A percentile compares a stretch with the other conserved stretches of the same genome.
Conservation (phyloP, 2,797 vertebrate species). For the Orientallactaga sibirica region DNA sequence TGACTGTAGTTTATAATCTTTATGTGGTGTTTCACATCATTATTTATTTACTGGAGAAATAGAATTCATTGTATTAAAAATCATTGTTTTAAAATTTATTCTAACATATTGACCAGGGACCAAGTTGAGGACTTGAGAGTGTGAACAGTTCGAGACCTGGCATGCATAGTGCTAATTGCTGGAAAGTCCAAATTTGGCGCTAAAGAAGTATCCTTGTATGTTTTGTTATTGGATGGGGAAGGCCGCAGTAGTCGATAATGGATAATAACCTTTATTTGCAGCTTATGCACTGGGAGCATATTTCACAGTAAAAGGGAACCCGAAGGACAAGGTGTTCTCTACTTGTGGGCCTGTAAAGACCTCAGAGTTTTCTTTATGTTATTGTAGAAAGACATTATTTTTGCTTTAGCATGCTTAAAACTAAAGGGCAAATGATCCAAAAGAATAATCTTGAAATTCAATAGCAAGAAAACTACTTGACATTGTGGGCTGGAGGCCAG, state of each 20-base stretch:
- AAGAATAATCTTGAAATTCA: constrained; percentile 81
- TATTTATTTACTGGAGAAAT: constrained; percentile 43
- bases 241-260: not conserved
- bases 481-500: constrained; percentile 68
- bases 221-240: constrained; percentile 63
- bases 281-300: constrained; percentile 41
- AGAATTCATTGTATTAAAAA: constrained; percentile 53
- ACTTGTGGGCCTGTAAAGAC: constrained; percentile 72
- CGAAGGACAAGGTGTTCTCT: constrained; percentile 74
- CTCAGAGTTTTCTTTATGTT: constrained; percentile 62
- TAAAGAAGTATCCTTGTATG: constrained; percentile 45
- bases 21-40: constrained; percentile 51
- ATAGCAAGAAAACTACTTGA: constrained; percentile 80
- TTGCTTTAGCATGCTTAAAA: constrained; percentile 78
- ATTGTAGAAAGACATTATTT: constrained; percentile 73
- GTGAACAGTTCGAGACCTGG: not conserved
- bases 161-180: constrained; percentile 36
- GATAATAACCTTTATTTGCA: constrained; percentile 68
- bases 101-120: not conserved
- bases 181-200: constrained; percentile 54
- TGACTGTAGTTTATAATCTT: not conserved
- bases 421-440: constrained; percentile 79
- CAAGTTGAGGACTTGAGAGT: not conserved
- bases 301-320: constrained; percentile 39
- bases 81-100: constrained; percentile 37